Conservation (phyloP, 35 echinoderm and acorn worm species). For the Amphiura filiformis region DNA sequence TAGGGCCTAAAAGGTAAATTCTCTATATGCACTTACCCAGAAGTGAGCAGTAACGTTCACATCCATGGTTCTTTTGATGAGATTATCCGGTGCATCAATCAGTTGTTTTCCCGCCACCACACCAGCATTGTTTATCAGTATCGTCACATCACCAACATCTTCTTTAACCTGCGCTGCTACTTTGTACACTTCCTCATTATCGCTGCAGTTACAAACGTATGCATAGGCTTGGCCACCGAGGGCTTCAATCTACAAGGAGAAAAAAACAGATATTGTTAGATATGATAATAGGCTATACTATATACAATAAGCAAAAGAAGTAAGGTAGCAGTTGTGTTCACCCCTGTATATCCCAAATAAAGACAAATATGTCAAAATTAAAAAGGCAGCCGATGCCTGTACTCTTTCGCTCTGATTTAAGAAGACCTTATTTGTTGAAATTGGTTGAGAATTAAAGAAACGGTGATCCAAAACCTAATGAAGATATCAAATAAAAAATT, state of each 20-base stretch:
- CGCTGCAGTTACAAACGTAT: constrained; percentile 68
- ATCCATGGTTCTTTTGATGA: constrained; percentile 57
- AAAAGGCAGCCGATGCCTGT: no score
- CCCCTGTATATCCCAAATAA: no score
- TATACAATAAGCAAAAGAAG: no score
- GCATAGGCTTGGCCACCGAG: constrained; percentile 62
- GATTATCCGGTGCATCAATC: constrained; percentile 51
- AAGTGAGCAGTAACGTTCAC: constrained; percentile 76
- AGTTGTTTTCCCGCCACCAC: constrained; percentile 73
- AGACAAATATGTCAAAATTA: no score
- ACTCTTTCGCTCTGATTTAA: no score
- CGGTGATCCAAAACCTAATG: no score
- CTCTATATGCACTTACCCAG: constrained; percentile 53
- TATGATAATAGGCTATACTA: no score
- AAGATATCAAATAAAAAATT: no score
- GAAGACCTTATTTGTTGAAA: no score
- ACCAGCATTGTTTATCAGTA: constrained; percentile 92
- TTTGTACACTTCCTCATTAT: constrained; percentile 65
- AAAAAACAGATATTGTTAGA: not conserved
- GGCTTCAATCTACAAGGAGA: constrained; percentile 27
- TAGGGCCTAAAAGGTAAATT: no score
- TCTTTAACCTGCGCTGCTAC: constrained; percentile 67
- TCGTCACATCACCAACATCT: constrained; percentile 87
- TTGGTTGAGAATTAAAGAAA: no score
- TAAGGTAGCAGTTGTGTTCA: no score